Base-by-base conservation (phyloP, 92 coral and sea anemone species). In the Palythoa grandis region DNA sequence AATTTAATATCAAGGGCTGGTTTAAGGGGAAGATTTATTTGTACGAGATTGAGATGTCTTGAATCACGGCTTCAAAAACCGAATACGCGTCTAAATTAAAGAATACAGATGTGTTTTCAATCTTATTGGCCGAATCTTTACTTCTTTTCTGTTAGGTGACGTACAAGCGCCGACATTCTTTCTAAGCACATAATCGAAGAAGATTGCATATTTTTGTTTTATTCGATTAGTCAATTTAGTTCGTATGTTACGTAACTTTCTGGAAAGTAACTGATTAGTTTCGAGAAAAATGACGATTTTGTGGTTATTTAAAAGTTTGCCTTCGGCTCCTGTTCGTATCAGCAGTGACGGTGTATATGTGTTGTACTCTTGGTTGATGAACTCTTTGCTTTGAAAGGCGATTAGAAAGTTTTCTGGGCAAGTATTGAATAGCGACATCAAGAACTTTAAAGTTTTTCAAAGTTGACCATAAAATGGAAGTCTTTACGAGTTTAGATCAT, bases 391-490 rank as follows among this genome's bases (percentile, higher is more conserved):
- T 43, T 43, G 50, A 43, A 43, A 43, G 50, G 50, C 7, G 50
- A 1, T 43, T 5, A 0, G 50, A 43, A 43, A 3, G 50, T 43
- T 43, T 43, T 43, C 50, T n/a, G 11, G 7, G 76, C 12, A 37
- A 11, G 11, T 22, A 39, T 37, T 72, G n/a, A 14, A 13, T 3
- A 35, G 20, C 40, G 37, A 70, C 11, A 25, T 70, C 25, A 29
- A 24, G 40, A 70, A 29, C 22, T 40, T 25, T 10, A 54, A 54
- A 14, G 48, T 76, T 53, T 23, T 24, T 52, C 11, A 52, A 17
- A 53, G 67, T 29, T 29, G 48, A 7, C 53, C 73, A 79, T 23
- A 19, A 65, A 80, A 65, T 80, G 74, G 85, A 80, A 67, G 74
- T 20, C 38, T 61, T 78, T 7, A 37, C 72, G 74, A 24, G 7